phyloP scores from a whole-genome alignment of 2,113 vertebrate genomes.

The Cyphomyrus plagiostoma region DNA sequence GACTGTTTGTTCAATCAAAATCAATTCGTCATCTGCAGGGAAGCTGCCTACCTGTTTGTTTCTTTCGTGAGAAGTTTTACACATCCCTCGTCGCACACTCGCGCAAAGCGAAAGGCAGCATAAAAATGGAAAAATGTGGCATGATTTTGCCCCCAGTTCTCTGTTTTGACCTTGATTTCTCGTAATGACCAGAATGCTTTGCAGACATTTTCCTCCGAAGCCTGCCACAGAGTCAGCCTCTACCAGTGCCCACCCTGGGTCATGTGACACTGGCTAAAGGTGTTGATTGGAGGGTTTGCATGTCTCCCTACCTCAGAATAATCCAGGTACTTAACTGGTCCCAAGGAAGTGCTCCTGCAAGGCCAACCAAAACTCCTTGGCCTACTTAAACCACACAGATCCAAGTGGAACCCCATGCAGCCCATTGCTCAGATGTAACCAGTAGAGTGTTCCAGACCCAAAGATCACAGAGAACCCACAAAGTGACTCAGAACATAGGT shows the following conservation, averaged over 20 bases:
- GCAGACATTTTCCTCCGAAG: not conserved
- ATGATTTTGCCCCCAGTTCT: not conserved
- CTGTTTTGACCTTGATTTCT: not conserved
- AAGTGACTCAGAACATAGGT: not conserved
- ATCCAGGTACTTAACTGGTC: not conserved
- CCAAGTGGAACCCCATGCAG: not conserved
- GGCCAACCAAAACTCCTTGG: not conserved
- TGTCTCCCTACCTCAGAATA: not conserved
- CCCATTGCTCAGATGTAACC: not conserved
- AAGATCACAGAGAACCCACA: not conserved
- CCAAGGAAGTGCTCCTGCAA: not conserved
- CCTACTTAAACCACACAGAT: not conserved
- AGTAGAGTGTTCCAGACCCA: not conserved
- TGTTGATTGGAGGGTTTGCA: not conserved
- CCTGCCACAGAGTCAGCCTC: not conserved
- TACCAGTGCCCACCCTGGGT: not conserved
- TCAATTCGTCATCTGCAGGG: not conserved
- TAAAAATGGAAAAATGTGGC: not conserved
- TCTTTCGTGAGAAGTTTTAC: not conserved
- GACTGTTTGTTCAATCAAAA: not conserved
- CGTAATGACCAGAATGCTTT: not conserved
- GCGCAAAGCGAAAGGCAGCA: not conserved
- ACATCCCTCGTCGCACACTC: not conserved
- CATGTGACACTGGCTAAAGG: not conserved
- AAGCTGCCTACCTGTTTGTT: not conserved